A percentile compares a stretch with the other conserved stretches of the same genome.
Conservation (phyloP, 2,113 vertebrate genomes). For the Eublepharis macularius region DNA sequence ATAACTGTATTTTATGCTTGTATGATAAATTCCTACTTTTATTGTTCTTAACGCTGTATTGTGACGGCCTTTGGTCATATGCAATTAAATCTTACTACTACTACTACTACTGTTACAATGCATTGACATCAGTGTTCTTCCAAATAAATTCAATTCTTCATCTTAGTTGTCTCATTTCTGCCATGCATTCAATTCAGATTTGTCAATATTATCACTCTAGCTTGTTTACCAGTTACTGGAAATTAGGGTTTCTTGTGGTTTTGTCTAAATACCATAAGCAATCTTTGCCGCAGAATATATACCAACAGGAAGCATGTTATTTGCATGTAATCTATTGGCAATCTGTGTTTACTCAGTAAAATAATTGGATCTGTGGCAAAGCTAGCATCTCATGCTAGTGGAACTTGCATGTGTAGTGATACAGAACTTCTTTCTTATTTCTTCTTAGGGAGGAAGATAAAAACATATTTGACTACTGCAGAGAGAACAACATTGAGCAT, state of each 20-base stretch:
- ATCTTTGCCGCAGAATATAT: neutral
- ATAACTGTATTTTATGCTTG: no score
- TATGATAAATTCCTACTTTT: no score
- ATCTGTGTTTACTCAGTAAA: conserved; percentile 35
- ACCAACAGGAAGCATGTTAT: neutral
- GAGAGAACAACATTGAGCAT: conserved; percentile 95
- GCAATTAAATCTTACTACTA: no score
- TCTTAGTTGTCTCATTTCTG: neutral
- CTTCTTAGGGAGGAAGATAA: conserved; percentile 93
- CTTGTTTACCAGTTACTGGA: neutral
- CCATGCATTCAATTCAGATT: neutral
- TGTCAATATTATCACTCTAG: neutral
- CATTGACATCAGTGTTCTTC: neutral
- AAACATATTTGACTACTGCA: conserved; percentile 97
- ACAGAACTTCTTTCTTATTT: conserved; percentile 51
- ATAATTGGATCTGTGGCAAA: conserved; percentile 33
- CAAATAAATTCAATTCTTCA: neutral
- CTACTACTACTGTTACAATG: rapidly evolving
- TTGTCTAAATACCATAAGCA: neutral
- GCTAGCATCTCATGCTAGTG: neutral
- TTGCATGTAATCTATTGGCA: neutral
- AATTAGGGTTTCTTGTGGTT: neutral
- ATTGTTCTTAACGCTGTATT: no score
- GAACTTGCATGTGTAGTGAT: conserved; percentile 33
- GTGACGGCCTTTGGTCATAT: no score